Evolutionary conservation across 2,113 vertebrate genomes (phyloP), one percentile per base, ranked within the genome.

Genomic region (Megaleporinus macrocephalus): DNA sequence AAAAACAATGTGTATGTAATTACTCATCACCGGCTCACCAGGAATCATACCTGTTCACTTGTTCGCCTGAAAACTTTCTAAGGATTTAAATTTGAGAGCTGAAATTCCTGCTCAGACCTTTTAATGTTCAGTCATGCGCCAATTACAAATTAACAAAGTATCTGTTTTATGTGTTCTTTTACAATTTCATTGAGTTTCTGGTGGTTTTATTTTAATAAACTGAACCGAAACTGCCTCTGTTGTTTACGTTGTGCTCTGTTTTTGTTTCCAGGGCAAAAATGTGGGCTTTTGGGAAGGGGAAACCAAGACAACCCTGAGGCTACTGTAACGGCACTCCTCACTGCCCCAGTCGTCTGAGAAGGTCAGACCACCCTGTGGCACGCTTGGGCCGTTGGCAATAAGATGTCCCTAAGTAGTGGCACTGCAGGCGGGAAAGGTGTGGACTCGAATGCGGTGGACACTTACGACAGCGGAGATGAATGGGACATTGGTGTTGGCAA

Each of bases 361-460:
- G 91, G 53, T 93, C 91, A 87, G 92, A 94, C 92, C 90, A 93
- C 89, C 90, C 89, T 87, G 92, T 92, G 92, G 91, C 92, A 93
- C 90, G 85, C 90, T 93, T 96, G 96, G 97, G 95, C 94, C 83
- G 95, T 96, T 98, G 96, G 96, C 95, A 98, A 96, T 99, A 99
- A 99, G 96, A 99, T 99, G 98, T 99, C 98, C 97, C 97, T 99
- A 97, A 99, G 98, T 97, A 95, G 97, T 95, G 97, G 97, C 96
- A 96, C 97, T 97, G 96, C 97, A 97, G 97, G 97, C 96, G 98
- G 97, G 98, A 98, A 99, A 99, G 97, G 97, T 97, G 97, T 98
- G 88, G 98, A 99, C 95, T 96, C 97, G 84, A 99, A 98, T 96
- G 96, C 98, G 91, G 98, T 99, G 95, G 98, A 99, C 95, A 98